phyloP scores from a whole-genome alignment of 2,888 invertebrate species.

The Frankliniella intonsa region DNA sequence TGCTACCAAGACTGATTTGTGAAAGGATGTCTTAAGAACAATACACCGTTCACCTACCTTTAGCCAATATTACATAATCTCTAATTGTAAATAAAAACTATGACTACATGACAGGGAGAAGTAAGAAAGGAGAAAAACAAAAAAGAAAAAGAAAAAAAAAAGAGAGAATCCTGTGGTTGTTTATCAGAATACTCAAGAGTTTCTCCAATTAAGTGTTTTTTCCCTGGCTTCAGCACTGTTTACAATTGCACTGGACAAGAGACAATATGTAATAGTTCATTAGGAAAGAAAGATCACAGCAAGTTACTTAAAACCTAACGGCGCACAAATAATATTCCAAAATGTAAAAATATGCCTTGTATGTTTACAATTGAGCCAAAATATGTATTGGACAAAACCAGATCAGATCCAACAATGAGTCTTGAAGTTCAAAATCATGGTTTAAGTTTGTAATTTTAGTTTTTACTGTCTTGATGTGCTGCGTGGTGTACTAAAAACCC shows the following conservation, averaged over 20 bases:
- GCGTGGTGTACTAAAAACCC: no score
- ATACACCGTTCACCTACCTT: background rate
- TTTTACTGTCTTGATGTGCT: background rate
- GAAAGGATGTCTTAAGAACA: background rate
- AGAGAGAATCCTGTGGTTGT: background rate
- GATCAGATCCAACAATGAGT: background rate
- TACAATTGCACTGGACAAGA: conserved; percentile 19
- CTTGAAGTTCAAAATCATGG: background rate
- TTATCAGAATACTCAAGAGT: background rate
- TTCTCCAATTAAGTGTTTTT: background rate
- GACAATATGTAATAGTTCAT: conserved; percentile 13
- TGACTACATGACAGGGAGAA: conserved; percentile 13
- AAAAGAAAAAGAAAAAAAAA: no score
- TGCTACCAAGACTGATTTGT: background rate
- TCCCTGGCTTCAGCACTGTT: background rate
- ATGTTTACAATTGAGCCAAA: background rate
- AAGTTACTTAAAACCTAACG: conserved; percentile 18
- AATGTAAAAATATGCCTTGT: background rate
- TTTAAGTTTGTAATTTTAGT: background rate
- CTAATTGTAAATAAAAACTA: background rate
- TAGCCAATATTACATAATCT: background rate
- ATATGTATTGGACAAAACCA: background rate
- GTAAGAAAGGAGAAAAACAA: background rate
- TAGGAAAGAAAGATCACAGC: conserved; percentile 21
- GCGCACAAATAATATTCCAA: background rate